Evolutionary conservation across 2,888 invertebrate genomes (phyloP).

Genomic region (Pristionchus exspectatus): DNA sequence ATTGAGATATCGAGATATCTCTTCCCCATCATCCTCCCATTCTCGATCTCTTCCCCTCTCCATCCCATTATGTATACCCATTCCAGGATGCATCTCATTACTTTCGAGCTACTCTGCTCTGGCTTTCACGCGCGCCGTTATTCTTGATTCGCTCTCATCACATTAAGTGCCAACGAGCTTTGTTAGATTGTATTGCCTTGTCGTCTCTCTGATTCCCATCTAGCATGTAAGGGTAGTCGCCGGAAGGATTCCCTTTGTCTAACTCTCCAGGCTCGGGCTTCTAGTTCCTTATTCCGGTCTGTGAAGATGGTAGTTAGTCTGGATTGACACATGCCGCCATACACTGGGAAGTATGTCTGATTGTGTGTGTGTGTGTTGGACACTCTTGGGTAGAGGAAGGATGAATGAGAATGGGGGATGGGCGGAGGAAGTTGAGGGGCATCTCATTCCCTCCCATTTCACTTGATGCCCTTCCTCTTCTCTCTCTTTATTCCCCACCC

Average conservation of each 20-base stretch:
- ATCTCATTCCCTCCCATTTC: slow-evolving; percentile 56
- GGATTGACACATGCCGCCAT: not conserved
- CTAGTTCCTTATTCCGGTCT: slow-evolving; percentile 4
- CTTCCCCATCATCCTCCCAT: not conserved
- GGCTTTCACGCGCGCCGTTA: not conserved
- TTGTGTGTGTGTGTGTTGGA: not conserved
- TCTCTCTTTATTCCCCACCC: slow-evolving; percentile 56
- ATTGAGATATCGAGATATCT: slow-evolving; percentile 23
- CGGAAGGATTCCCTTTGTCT: slow-evolving; percentile 7
- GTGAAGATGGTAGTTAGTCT: slow-evolving; percentile 1
- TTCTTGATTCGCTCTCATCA: not conserved
- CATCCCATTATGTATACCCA: not conserved
- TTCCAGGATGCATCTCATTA: slow-evolving; percentile 11
- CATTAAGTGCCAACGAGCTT: slow-evolving; percentile 8
- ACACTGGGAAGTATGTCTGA: slow-evolving; percentile 21
- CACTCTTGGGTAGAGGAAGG: not conserved
- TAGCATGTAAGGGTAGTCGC: not conserved
- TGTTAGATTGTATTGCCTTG: not conserved
- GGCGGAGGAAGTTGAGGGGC: slow-evolving; percentile 48
- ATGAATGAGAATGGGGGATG: slow-evolving; percentile 23
- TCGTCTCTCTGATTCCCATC: not conserved
- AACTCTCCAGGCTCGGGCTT: not conserved
- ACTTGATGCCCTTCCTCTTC: slow-evolving; percentile 53
- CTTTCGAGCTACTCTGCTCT: not conserved
- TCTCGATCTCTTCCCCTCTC: not conserved